Base-by-base conservation (phyloP, 2,113 vertebrate genomes). In the Xenopus borealis region DNA sequence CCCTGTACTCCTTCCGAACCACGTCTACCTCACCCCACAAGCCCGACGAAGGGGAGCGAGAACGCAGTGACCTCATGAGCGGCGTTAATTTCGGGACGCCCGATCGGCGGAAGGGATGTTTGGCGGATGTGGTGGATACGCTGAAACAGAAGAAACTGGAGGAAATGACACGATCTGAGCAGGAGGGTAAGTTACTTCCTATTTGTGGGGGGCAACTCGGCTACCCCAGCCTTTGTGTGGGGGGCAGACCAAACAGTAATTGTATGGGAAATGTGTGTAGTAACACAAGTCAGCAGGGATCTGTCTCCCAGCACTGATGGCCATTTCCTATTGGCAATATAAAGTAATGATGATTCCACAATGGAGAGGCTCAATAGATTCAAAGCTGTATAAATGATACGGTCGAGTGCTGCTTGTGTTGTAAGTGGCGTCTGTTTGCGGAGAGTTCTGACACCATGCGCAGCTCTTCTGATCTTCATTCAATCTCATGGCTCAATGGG, bases 1-100 rank as follows among this genome's bases (percentile, higher is more conserved):
- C 96, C 92, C 91, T 97, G 79, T 98, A 98, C 94, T 97, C 96
- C 92, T 98, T 98, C 94, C 95, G 95, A 93, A 98, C 97, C 94
- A 98, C 95, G 89, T 97, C 96, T 92, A 98, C 96, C 93, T 98
- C 96, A 91, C 96, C 96, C 85, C 95, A 95, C 88, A 99, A 99
- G 89, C 93, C 96, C 57, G 97, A 99, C 85, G 97, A 99, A 90
- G 96, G 95, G 91, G 93, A 93, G 83, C 93, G 96, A 86, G 97
- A 98, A 84, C 95, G 97, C 73, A 89, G 91, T 11, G 97, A 98
- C 88, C 92, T 95, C 88, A 95, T 97, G 94, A 94, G 90, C 81
- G 93, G 93, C 90, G 95, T 94, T 85, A 95, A 92, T 62, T 98
- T 99, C 84, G 96, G 96, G 86, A 99, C 97, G 27, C 97, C 97